Conservation (phyloP, 2,888 invertebrate species). For the Drosophila neonasuta region DNA sequence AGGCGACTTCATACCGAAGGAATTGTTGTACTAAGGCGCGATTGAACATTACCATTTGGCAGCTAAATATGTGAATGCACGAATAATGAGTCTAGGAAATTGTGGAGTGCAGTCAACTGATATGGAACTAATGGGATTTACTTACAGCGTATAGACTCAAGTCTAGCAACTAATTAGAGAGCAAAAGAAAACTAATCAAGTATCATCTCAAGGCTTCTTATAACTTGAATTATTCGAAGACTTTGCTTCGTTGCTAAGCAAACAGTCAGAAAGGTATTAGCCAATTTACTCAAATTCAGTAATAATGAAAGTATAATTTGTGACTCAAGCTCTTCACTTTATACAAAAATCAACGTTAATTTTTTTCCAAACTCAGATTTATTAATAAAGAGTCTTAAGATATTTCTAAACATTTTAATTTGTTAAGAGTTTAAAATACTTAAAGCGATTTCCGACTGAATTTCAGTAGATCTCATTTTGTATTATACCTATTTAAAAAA, state of each 20-base stretch:
- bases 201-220: neutral
- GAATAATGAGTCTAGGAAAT: conserved; percentile 34
- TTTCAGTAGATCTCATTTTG: too few relatives aligned
- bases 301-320: neutral
- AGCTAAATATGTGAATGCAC: conserved; percentile 25
- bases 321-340: neutral
- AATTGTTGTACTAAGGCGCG: conserved; percentile 21
- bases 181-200: conserved; percentile 10
- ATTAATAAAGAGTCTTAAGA: too few relatives aligned
- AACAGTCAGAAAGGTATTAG: neutral
- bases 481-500: too few relatives aligned
- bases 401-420: too few relatives aligned
- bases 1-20: neutral
- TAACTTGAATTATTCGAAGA: neutral
- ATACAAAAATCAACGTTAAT: too few relatives aligned
- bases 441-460: too few relatives aligned
- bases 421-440: too few relatives aligned
- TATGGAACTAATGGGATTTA: conserved; percentile 30
- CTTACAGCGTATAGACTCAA: neutral
- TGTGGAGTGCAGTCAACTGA: conserved; percentile 27
- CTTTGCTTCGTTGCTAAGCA: neutral
- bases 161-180: conserved; percentile 2
- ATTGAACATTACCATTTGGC: conserved; percentile 45
- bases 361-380: too few relatives aligned
- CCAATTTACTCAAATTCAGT: neutral